These are phyloP conservation scores for Hystrix brachyura DNA, from an alignment of 2,113 vertebrate genomes.

Conservation along the genomic window DNA sequence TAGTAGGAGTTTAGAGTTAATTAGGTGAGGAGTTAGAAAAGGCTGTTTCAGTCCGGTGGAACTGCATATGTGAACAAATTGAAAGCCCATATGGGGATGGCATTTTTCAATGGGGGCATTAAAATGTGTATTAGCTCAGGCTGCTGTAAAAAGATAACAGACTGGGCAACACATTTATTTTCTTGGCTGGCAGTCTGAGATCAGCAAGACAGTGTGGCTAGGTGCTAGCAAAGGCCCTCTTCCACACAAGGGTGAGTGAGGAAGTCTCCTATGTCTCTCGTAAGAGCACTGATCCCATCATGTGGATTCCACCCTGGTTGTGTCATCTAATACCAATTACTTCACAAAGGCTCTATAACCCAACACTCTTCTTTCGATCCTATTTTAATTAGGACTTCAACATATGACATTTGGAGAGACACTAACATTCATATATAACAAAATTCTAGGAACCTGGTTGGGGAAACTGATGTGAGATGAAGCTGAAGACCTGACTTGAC, in stretches of 20 bases:
- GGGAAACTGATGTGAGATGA: background rate
- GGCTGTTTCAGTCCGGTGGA: background rate
- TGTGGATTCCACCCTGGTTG: background rate
- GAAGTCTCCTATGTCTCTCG: background rate
- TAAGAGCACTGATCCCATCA: background rate
- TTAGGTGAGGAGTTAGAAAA: background rate
- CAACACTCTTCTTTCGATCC: background rate
- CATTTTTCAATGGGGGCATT: background rate
- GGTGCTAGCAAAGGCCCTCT: background rate
- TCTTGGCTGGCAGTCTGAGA: background rate
- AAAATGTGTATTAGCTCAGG: background rate
- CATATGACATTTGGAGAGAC: background rate
- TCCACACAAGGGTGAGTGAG: background rate
- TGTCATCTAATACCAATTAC: background rate
- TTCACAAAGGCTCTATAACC: background rate
- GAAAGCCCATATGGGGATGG: background rate
- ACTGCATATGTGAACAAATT: background rate
- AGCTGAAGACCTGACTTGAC: background rate
- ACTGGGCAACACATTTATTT: background rate
- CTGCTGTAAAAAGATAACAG: background rate
- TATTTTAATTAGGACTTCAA: background rate
- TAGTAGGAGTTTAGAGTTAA: background rate
- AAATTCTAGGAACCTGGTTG: background rate
- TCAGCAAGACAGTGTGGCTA: background rate
- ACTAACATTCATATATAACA: background rate